Evolutionary conservation across 2,888 invertebrate species (phyloP), one percentile per base, ranked within the genome.

Genomic region (Trachelus iudaicus): DNA sequence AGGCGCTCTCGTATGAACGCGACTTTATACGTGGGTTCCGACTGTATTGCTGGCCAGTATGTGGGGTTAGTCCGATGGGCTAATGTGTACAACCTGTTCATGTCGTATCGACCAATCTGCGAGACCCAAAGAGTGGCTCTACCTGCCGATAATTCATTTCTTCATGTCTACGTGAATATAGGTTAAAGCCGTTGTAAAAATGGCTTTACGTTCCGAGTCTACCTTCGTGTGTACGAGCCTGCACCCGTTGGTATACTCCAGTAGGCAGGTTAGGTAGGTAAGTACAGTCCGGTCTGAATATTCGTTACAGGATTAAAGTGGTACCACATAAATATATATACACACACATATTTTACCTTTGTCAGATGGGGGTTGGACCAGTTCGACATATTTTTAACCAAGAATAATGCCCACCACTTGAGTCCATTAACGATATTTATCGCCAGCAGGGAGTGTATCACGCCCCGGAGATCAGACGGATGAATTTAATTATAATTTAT

Each of bases 141-240:
- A 78, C 76, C 78, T 69, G 73, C 69, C 81, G 75, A 37, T 78
- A 78, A 81, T 81, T 81, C 80, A 78, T 81, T 80, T 82, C 77
- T 77, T 77, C 76, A 80, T 80, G 80, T 82, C 82, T 81, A 80
- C 82, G 80, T 33, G 79, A 81, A 82, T 81, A 82, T 82, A 69
- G 81, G 81, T 82, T 80, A 80, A 82, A 80, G 76, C 77, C 75
- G 79, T 79, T 80, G 81, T 79, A 79, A 81, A 71, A 71, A 71
- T 71, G 33, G 31, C 71, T 71, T 34, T 56, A 56, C 56, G 56
- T 56, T 56, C 56, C 23, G 56, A 56, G 56, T 9, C 23, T 56
- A 23, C 23, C 56, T 23, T 23, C 56, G 9, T 56, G 23, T 56
- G 56, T 56, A 56, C 23, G 23, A 23, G 56, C 56, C 56, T 56